A percentile compares a stretch with the other conserved stretches of the same genome.
These are phyloP conservation scores for Nesometra sesokonis DNA, from an alignment of 35 echinoderm and acorn worm genomes.

Conservation along the genomic window DNA sequence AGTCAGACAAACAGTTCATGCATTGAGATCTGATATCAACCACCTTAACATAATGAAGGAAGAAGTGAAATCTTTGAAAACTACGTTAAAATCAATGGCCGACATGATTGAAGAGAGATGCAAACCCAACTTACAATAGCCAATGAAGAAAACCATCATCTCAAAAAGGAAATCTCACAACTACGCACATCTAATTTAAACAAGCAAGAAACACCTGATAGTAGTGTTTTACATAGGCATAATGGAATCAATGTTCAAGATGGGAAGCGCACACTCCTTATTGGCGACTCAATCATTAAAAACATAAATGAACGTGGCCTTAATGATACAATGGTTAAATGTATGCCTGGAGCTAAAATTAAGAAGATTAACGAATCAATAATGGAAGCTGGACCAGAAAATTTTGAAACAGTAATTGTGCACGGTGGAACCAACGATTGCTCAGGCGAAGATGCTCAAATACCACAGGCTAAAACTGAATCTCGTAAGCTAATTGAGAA, in stretches of 20 bases:
- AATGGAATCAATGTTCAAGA: neutral
- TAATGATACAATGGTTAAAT: neutral
- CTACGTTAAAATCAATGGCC: too few relatives aligned
- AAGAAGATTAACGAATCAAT: neutral
- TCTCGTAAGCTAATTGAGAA: neutral
- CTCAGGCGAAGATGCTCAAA: neutral
- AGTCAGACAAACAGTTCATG: neutral
- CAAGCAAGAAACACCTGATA: neutral
- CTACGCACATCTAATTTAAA: neutral
- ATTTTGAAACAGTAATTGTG: too few relatives aligned
- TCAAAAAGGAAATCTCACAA: neutral
- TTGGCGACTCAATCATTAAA: slow-evolving; percentile 6
- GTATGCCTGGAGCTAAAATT: neutral
- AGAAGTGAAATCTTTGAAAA: neutral
- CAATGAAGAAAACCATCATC: too few relatives aligned
- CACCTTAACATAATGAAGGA: neutral
- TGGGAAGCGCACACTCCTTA: neutral
- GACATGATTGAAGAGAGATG: too few relatives aligned
- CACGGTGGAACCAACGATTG: too few relatives aligned
- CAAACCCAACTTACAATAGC: too few relatives aligned
- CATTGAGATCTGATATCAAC: neutral
- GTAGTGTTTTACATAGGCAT: too few relatives aligned
- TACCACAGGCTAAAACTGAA: neutral
- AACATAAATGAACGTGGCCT: neutral
- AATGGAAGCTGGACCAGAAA: too few relatives aligned